These are phyloP conservation scores for Canis aureus DNA, from an alignment of 2,113 vertebrate genomes.

Conservation along the genomic window DNA sequence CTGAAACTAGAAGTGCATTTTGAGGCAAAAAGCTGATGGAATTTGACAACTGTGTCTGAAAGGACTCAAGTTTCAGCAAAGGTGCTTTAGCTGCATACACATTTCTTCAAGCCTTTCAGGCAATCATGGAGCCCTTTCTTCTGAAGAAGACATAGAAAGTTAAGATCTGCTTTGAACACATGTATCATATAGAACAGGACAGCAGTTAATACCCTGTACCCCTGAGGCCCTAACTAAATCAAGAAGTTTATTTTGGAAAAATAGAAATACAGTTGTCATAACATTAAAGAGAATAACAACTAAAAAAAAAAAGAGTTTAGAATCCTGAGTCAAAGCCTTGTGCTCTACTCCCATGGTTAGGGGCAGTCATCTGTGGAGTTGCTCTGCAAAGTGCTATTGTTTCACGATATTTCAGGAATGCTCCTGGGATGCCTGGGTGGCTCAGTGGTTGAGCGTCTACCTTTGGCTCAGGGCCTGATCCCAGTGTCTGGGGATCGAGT, in stretches of 20 bases:
- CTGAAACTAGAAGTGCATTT: constrained; percentile 92
- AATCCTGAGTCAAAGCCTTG: neutral
- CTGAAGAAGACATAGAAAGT: neutral
- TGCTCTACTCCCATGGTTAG: neutral
- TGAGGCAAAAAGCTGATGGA: constrained; percentile 94
- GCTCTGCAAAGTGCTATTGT: neutral
- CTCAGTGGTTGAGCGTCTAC: no score
- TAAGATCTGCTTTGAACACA: neutral
- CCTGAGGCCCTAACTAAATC: neutral
- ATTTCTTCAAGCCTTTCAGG: neutral
- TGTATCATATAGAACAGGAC: neutral
- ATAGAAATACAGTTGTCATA: constrained; percentile 8
- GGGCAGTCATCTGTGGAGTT: neutral
- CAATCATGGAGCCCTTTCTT: neutral
- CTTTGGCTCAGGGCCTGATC: no score
- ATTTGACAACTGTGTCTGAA: constrained; percentile 94
- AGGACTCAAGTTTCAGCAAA: constrained; percentile 94
- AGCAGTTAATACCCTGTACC: neutral
- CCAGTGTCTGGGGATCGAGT: no score
- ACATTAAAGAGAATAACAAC: neutral
- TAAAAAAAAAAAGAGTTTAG: neutral
- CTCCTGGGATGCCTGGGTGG: neutral
- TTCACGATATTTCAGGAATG: neutral
- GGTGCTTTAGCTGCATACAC: neutral
- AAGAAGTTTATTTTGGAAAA: neutral